These are phyloP conservation scores for Oncorhynchus kisutch DNA, from an alignment of 2,113 vertebrate species.

Conservation along the genomic window DNA sequence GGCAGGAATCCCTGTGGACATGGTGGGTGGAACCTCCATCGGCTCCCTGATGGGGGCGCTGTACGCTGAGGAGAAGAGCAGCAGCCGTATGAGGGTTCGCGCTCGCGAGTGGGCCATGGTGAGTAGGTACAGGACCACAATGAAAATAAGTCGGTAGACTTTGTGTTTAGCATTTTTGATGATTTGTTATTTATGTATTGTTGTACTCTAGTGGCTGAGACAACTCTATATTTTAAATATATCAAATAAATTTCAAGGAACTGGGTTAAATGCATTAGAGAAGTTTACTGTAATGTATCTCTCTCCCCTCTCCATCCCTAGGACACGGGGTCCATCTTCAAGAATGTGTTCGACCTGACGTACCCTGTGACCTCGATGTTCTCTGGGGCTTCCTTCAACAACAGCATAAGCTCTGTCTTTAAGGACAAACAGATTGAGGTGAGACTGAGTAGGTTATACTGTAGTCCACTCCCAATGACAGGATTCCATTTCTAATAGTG, in stretches of 20 bases:
- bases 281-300: neutral
- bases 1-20: conserved; percentile 85
- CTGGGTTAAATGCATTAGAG: neutral
- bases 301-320: conserved; percentile 38
- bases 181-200: no score
- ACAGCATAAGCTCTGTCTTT: conserved; percentile 79
- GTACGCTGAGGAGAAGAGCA: conserved; percentile 88
- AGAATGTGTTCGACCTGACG: conserved; percentile 85
- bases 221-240: no score
- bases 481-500: no score
- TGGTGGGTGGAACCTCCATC: conserved; percentile 91
- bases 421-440: conserved; percentile 92
- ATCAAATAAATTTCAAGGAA: no score
- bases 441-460: neutral
- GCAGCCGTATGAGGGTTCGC: conserved; percentile 83
- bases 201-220: no score
- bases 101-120: conserved; percentile 93
- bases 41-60: conserved; percentile 90
- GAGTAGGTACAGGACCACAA: conserved; percentile 32
- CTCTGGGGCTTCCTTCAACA: conserved; percentile 89
- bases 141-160: no score
- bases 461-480: no score
- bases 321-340: conserved; percentile 86
- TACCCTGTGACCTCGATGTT: conserved; percentile 96
- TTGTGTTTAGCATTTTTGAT: neutral